These are phyloP conservation scores for Hippasteria phrygiana DNA, from an alignment of 53 echinoderm and acorn worm species.

Conservation along the genomic window DNA sequence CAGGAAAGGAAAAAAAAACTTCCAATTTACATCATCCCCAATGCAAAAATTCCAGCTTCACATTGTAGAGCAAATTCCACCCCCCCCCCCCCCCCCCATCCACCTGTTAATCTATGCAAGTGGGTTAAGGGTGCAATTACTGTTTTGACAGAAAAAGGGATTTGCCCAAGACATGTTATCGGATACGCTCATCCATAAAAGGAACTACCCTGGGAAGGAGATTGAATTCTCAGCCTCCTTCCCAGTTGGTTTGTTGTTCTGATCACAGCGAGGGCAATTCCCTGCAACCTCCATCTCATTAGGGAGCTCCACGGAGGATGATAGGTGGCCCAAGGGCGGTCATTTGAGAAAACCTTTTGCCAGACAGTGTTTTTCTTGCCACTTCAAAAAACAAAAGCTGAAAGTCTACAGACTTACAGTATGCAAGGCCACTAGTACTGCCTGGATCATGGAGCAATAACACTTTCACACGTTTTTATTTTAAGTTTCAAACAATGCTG, in stretches of 20 bases:
- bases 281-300: conserved; percentile 58
- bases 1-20: no score
- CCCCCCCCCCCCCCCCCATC: background rate
- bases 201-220: conserved; percentile 54
- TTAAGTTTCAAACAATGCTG: no score
- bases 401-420: background rate
- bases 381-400: background rate
- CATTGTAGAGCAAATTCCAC: background rate
- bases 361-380: background rate
- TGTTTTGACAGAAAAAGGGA: conserved; percentile 17
- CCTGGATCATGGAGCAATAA: no score
- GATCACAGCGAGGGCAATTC: conserved; percentile 34
- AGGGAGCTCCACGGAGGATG: conserved; percentile 2
- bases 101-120: conserved; percentile 17
- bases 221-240: conserved; percentile 41
- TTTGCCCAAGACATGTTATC: conserved; percentile 34
- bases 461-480: no score
- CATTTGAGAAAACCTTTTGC: conserved; percentile 24
- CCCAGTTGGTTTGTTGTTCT: conserved; percentile 15
- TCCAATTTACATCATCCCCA: no score
- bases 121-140: conserved; percentile 60
- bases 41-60: background rate
- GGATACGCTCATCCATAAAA: conserved; percentile 57
- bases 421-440: background rate
- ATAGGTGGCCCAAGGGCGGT: conserved; percentile 25